Evolutionary conservation across 92 coral and sea anemone species (phyloP).

Genomic region (Umimayanthus chanpuru): DNA sequence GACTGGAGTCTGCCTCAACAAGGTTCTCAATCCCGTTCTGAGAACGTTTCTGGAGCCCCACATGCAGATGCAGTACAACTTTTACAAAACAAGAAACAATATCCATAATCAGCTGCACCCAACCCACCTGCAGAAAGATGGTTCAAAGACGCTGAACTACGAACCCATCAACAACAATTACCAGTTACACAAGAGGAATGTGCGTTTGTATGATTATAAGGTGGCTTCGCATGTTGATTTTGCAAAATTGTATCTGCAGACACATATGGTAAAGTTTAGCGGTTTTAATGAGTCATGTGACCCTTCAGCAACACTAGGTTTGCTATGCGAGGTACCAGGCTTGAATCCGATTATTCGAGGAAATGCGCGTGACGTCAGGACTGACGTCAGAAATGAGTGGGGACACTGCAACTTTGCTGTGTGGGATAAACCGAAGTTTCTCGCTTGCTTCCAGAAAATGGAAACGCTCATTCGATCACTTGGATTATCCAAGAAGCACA

Average conservation of each 20-base stretch:
- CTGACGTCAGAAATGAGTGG: constrained; percentile 61
- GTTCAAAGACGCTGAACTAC: constrained; percentile 32
- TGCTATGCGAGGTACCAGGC: constrained; percentile 53
- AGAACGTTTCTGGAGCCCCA: constrained; percentile 40
- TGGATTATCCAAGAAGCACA: neutral
- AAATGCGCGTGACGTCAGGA: constrained; percentile 49
- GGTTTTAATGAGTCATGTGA: constrained; percentile 62
- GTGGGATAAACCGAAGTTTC: constrained; percentile 47
- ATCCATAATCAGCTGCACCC: constrained; percentile 32
- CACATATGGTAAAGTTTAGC: constrained; percentile 62
- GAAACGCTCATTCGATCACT: constrained; percentile 42
- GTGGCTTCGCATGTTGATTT: constrained; percentile 45
- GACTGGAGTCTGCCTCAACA: constrained; percentile 60
- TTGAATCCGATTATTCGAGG: constrained; percentile 1
- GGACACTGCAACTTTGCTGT: constrained; percentile 62
- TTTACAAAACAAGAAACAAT: constrained; percentile 15
- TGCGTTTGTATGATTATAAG: constrained; percentile 37
- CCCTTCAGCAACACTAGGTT: constrained; percentile 44
- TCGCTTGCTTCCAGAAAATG: constrained; percentile 54
- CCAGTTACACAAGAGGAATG: neutral
- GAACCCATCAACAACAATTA: constrained; percentile 48
- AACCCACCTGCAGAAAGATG: constrained; percentile 23
- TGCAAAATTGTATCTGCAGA: constrained; percentile 63
- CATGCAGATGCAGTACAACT: constrained; percentile 28
- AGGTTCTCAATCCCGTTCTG: constrained; percentile 44